Percentiles rank a stretch among this genome's conserved stretches.
phyloP scores from a whole-genome alignment of 2,113 vertebrate genomes.

The Hipposideros armiger region DNA sequence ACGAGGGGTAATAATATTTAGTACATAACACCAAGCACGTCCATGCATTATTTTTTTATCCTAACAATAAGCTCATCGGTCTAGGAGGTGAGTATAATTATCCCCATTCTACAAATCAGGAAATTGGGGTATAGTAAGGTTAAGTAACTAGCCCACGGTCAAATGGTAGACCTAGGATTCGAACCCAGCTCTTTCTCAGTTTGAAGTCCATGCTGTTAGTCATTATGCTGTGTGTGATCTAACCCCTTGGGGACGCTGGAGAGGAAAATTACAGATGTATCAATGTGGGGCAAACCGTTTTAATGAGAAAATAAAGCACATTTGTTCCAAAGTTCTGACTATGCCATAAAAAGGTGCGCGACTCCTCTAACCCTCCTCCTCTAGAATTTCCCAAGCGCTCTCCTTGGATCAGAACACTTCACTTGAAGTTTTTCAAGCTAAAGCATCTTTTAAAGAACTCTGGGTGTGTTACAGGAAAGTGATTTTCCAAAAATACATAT shows the following conservation, averaged over 20 bases:
- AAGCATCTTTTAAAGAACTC: slow-evolving; percentile 59
- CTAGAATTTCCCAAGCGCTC: background rate
- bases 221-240: background rate
- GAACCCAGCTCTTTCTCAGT: background rate
- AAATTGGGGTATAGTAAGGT: background rate
- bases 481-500: slow-evolving; percentile 69
- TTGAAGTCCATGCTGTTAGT: background rate
- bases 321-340: background rate
- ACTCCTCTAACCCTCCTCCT: background rate
- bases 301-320: background rate
- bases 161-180: background rate
- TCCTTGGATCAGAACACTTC: background rate
- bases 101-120: background rate
- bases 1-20: background rate
- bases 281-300: background rate
- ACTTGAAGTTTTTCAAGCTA: background rate
- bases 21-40: background rate
- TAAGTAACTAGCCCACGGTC: background rate
- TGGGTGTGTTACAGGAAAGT: slow-evolving; percentile 28
- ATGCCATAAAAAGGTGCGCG: background rate
- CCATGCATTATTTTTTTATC: background rate
- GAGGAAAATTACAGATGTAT: background rate
- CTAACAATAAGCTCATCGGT: background rate
- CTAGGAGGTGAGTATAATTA: background rate
- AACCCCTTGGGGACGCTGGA: background rate